Percentiles rank a stretch among this genome's conserved stretches.
phyloP scores from a whole-genome alignment of 2,888 invertebrate species.

The Andrena praecox region DNA sequence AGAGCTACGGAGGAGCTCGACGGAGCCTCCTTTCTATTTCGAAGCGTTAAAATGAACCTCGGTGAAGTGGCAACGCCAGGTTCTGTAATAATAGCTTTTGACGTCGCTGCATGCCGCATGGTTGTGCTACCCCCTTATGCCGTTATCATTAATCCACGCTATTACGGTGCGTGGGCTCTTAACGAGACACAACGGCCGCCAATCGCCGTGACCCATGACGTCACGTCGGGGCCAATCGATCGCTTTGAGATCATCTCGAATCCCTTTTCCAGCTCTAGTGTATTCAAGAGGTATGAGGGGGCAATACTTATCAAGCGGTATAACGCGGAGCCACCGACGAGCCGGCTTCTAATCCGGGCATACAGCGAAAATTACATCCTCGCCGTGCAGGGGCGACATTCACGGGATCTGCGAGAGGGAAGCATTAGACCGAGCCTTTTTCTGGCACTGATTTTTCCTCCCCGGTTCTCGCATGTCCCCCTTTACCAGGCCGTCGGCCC shows the following conservation, averaged over 20 bases:
- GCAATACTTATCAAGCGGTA: conserved; percentile 70
- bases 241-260: conserved; percentile 69
- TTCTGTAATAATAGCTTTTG: conserved; percentile 49
- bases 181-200: conserved; percentile 62
- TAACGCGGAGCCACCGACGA: conserved; percentile 52
- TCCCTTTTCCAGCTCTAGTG: conserved; percentile 72
- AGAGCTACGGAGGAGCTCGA: neutral
- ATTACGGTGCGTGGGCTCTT: conserved; percentile 59
- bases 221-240: conserved; percentile 70
- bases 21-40: conserved; percentile 3
- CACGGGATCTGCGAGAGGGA: conserved; percentile 55
- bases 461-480: neutral
- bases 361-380: conserved; percentile 82
- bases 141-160: conserved; percentile 58
- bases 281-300: conserved; percentile 63
- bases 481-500: neutral
- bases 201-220: conserved; percentile 61
- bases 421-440: conserved; percentile 61
- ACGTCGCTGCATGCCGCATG: conserved; percentile 23
- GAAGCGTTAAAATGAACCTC: conserved; percentile 24
- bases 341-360: conserved; percentile 81
- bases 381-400: conserved; percentile 75
- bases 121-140: conserved; percentile 35
- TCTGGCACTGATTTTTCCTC: conserved; percentile 54
- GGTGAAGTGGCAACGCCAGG: conserved; percentile 25